Evolutionary conservation across 1,140 invertebrate species (phyloP), one percentile per base, ranked within the genome.

Genomic region (Brachionus koreanus): DNA sequence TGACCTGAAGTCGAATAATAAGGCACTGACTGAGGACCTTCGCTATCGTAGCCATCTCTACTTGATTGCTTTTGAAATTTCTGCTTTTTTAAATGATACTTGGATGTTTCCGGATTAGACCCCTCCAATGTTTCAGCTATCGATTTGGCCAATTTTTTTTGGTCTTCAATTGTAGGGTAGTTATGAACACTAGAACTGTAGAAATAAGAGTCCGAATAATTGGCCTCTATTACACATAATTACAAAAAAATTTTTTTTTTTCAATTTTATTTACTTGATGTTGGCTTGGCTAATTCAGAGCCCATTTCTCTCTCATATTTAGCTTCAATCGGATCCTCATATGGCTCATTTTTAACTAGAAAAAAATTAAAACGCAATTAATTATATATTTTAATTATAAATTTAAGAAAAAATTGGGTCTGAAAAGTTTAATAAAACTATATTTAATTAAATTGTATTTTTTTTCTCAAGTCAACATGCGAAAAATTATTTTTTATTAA

Each of bases 91-190:
- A 42, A 25, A 37, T 79, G 76, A 33, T 79, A 79, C 39, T 79
- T 79, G 0, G 76, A 79, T 12, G 76, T 61, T 23, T 13, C 33
- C 10, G 79, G 79, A 43, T 82, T 65, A 10, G 57, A 65, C 5
- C 79, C 61, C 23, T 82, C 79, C 12, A 82, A 29, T 49, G 57
- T 82, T 35, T 43, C 57, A 5, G 37, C 57, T 23, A 82, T 82
- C 13, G 23, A 65, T 16, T 42, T 49, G 43, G 79, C 79, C 33
- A 82, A 29, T 43, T 69, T 65, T 52, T 82, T 82, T 52, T 82
- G 79, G 5, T 82, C 79, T 10, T 82, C 79, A 46, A 82, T 82
- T 9, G 79, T 82, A 7, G 79, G 79, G 67, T 82, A 82, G 10
- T 65, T 82, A 37, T 46, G 29, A 43, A 65, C 57, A 39, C 25